These are phyloP conservation scores for Corythoichthys intestinalis DNA, from an alignment of 2,113 vertebrate genomes.

Conservation along the genomic window DNA sequence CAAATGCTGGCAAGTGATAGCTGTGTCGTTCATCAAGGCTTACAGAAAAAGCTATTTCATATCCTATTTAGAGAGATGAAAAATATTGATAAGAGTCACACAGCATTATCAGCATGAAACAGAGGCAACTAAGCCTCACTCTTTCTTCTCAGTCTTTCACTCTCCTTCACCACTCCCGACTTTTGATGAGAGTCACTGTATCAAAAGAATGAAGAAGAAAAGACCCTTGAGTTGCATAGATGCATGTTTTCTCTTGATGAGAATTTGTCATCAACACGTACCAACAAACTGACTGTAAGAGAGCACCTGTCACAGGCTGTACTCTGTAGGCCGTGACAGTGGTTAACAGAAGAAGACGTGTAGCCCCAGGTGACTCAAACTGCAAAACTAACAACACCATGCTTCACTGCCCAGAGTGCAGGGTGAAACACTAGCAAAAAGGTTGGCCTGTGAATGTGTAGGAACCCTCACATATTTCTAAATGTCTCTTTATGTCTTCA, in stretches of 20 bases:
- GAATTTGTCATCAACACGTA: conserved; percentile 7
- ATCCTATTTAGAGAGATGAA: conserved; percentile 61
- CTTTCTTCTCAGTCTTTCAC: conserved; percentile 31
- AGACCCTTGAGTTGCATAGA: conserved; percentile 2
- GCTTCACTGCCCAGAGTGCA: conserved; percentile 51
- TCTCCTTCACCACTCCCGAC: not conserved
- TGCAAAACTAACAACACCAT: conserved; percentile 62
- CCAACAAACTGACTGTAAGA: conserved; percentile 21
- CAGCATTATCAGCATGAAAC: conserved; percentile 46
- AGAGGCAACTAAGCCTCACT: conserved; percentile 14
- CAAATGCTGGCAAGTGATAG: conserved; percentile 15
- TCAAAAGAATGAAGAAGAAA: conserved; percentile 15
- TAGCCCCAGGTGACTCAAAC: conserved; percentile 61
- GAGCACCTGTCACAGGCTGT: conserved; percentile 53
- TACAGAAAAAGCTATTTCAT: conserved; percentile 52
- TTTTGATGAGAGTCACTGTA: not conserved
- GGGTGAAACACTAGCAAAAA: conserved; percentile 46
- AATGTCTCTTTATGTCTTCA: conserved; percentile 28
- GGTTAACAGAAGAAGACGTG: conserved; percentile 62
- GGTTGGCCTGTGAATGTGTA: conserved; percentile 15
- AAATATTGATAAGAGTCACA: conserved; percentile 51
- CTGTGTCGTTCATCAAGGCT: conserved; percentile 31
- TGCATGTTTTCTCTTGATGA: conserved; percentile 18
- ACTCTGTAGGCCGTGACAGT: conserved; percentile 35
- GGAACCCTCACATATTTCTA: conserved; percentile 20